These are phyloP conservation scores for Hyaena hyaena DNA, from an alignment of 2,113 vertebrate species.

Conservation along the genomic window DNA sequence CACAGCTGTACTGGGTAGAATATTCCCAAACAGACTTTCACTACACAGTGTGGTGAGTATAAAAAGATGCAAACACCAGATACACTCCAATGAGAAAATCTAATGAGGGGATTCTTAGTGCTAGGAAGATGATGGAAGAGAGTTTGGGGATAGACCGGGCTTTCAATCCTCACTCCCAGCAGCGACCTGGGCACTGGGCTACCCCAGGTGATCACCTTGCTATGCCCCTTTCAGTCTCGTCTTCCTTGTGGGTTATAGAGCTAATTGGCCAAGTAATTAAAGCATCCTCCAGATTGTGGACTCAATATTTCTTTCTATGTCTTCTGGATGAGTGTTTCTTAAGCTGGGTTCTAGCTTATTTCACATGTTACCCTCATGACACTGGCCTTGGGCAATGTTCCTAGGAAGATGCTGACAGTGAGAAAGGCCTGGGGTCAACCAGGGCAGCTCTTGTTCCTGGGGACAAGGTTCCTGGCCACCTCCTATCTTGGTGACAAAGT, in stretches of 20 bases:
- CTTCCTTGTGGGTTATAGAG: background rate
- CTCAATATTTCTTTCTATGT: background rate
- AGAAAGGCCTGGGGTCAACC: background rate
- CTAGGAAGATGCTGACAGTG: background rate
- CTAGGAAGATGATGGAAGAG: background rate
- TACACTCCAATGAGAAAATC: fast-evolving
- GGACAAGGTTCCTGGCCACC: background rate
- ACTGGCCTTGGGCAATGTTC: background rate
- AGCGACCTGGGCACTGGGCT: background rate
- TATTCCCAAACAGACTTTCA: background rate
- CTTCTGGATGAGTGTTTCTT: background rate
- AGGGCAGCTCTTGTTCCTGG: background rate
- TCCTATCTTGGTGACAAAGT: background rate
- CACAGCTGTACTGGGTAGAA: background rate
- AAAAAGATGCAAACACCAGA: background rate
- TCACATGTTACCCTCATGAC: background rate
- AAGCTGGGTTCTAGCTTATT: background rate
- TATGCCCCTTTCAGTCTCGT: background rate
- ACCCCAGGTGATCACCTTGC: background rate
- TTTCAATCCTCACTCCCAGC: fast-evolving
- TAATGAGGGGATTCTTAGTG: fast-evolving
- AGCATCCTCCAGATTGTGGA: background rate
- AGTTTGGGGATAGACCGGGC: background rate
- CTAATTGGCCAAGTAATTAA: background rate
- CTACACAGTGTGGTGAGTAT: background rate